Evolutionary conservation across 2,888 invertebrate species (phyloP).

Genomic region (Machimus rusticus): DNA sequence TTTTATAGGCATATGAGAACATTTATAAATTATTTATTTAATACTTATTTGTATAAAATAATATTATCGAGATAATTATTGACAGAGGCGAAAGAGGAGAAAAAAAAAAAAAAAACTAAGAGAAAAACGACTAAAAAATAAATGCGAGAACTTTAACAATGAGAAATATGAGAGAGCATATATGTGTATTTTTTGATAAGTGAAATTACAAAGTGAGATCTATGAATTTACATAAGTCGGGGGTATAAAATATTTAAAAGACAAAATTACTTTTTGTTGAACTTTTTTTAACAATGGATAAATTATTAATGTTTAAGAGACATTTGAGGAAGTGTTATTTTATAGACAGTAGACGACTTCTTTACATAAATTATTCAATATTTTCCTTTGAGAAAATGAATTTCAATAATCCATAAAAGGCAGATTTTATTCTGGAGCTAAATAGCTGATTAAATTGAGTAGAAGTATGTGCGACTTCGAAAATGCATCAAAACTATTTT

Average conservation of each 20-base stretch:
- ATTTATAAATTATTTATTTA: constrained; percentile 41
- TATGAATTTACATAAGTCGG: constrained; percentile 46
- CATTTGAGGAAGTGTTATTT: not conserved
- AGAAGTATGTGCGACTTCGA: not conserved
- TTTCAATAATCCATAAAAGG: not conserved
- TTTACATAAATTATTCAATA: not conserved
- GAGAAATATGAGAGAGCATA: constrained; percentile 31
- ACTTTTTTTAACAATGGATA: constrained; percentile 35
- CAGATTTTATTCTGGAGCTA: not conserved
- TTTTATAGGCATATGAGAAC: constrained; percentile 38
- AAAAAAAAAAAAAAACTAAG: not conserved
- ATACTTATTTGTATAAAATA: constrained; percentile 33
- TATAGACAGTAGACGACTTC: not conserved
- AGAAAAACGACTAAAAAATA: constrained; percentile 9
- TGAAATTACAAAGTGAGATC: constrained; percentile 40
- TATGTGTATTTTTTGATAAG: constrained; percentile 46
- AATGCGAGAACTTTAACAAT: constrained; percentile 24
- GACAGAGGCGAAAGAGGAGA: not conserved
- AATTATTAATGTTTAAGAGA: constrained; percentile 34
- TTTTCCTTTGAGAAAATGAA: not conserved
- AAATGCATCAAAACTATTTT: not conserved
- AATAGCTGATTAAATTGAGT: not conserved
- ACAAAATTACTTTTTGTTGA: constrained; percentile 42
- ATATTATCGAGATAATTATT: constrained; percentile 15
- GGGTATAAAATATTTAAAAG: constrained; percentile 44